Conservation (phyloP, 2,797 vertebrate genomes). For the Falco concolor region DNA sequence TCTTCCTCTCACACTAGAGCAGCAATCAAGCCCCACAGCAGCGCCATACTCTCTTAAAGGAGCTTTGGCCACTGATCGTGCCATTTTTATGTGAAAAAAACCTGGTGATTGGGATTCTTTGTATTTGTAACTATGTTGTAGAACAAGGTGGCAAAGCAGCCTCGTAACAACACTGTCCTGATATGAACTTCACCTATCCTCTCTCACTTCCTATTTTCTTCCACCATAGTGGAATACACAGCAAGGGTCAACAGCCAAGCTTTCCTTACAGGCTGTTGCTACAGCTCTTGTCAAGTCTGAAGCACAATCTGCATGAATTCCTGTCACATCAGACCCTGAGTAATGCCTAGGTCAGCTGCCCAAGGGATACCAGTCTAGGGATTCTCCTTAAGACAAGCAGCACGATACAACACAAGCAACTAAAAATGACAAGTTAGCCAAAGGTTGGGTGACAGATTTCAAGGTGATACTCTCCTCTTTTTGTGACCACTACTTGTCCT, state of each 20-base stretch:
- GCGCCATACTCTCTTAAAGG: not conserved
- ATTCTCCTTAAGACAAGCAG: not conserved
- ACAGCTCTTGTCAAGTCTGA: not conserved
- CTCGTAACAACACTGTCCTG: not conserved
- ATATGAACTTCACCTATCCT: not conserved
- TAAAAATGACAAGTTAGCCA: not conserved
- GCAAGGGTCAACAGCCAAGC: not conserved
- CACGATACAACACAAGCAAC: not conserved
- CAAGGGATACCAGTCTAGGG: not conserved
- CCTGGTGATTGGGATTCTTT: not conserved
- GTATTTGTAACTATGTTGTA: too few species aligned
- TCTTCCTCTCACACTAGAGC: not conserved
- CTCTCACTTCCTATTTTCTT: not conserved
- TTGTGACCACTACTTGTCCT: not conserved
- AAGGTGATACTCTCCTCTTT: not conserved
- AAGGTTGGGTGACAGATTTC: not conserved
- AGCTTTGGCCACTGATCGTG: not conserved
- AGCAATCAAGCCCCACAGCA: not conserved
- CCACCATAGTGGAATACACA: not conserved
- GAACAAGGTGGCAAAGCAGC: not conserved
- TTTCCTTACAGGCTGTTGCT: not conserved
- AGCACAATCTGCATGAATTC: not conserved
- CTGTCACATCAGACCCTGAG: not conserved
- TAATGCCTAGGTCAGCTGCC: not conserved
- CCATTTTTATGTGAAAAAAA: not conserved